These are phyloP conservation scores for Chrysolophus pictus DNA, from an alignment of 2,797 vertebrate genomes.

Conservation along the genomic window DNA sequence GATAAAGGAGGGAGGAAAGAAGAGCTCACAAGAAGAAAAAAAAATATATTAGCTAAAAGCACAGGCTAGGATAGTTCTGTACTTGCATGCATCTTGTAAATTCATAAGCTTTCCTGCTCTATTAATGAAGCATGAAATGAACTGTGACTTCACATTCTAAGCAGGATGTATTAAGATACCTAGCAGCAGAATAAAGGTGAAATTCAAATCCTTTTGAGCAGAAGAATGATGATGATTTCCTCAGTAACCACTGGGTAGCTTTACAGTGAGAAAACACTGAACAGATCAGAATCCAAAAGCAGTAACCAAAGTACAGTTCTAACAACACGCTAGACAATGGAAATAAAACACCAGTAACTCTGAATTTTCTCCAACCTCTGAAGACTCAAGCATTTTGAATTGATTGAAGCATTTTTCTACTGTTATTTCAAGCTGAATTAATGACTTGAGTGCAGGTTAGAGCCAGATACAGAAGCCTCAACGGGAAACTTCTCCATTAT, in stretches of 20 bases:
- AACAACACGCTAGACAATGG: fast-evolving
- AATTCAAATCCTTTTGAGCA: not conserved
- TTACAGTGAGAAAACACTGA: not conserved
- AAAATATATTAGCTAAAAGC: not conserved
- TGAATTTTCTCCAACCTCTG: not conserved
- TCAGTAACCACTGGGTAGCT: not conserved
- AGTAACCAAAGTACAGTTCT: fast-evolving
- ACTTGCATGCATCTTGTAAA: not conserved
- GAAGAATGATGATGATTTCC: not conserved
- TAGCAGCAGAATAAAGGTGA: not conserved
- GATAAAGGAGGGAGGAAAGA: not conserved
- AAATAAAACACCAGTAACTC: not conserved
- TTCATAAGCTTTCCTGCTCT: not conserved
- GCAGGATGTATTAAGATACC: not conserved
- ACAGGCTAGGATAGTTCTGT: not conserved
- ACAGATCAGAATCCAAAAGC: not conserved
- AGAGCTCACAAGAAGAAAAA: not conserved
- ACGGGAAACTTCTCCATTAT: not conserved
- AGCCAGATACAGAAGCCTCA: not conserved
- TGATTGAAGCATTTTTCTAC: not conserved
- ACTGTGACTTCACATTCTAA: not conserved
- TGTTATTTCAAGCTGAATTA: not conserved
- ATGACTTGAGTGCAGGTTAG: not conserved
- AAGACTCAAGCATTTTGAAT: not conserved
- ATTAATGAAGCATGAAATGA: conserved; percentile 26